These are phyloP conservation scores for Empidonax traillii DNA, from an alignment of 2,113 vertebrate genomes.

Conservation along the genomic window DNA sequence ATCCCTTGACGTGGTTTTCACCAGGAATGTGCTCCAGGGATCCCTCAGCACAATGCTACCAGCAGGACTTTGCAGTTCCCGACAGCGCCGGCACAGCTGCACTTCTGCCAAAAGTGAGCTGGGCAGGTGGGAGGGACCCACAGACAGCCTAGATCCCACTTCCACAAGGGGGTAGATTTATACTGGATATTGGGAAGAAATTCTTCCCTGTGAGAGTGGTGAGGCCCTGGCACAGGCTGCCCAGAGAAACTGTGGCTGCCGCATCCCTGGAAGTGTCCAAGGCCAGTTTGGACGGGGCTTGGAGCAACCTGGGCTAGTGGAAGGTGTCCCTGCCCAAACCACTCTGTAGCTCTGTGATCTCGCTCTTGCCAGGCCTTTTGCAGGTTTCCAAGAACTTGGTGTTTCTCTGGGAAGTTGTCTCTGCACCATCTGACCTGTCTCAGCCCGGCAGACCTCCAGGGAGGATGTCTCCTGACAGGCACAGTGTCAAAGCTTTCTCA, in stretches of 20 bases:
- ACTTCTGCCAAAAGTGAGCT: not conserved
- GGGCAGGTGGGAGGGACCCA: not conserved
- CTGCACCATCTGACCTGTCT: conserved; percentile 19
- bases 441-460: conserved; percentile 4
- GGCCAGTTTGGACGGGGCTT: not conserved
- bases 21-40: not conserved
- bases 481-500: conserved; percentile 53
- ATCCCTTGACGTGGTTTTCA: not conserved
- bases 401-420: not conserved
- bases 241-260: not conserved
- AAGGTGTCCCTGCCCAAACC: not conserved
- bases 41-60: not conserved
- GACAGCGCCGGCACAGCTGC: not conserved
- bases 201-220: not conserved
- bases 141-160: not conserved
- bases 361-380: not conserved
- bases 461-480: not conserved
- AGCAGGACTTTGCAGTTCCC: not conserved
- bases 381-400: not conserved
- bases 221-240: not conserved
- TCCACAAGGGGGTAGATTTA: not conserved
- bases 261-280: not conserved
- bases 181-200: not conserved
- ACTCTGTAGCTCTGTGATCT: no score
- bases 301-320: not conserved